Evolutionary conservation across 2,888 invertebrate species (phyloP), one percentile per base, ranked within the genome.

Genomic region (Smittia aterrima): DNA sequence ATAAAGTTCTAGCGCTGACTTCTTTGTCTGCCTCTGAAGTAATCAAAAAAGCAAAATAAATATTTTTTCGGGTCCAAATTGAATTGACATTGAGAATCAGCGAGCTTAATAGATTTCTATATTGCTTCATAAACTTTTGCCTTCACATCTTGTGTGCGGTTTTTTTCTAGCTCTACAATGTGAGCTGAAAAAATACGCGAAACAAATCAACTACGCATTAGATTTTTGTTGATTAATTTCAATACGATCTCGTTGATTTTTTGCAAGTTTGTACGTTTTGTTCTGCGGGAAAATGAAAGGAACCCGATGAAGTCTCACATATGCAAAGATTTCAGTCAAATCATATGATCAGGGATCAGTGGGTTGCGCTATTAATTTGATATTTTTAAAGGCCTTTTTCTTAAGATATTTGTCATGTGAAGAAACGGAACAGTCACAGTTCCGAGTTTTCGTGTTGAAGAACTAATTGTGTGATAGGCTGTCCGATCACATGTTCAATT

Each of bases 41-140:
- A 47, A 47, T 47, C 47, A 47, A 47, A 47, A 47, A n/a, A n/a
- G n/a, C n/a, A n/a, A n/a, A n/a, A n/a, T n/a, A n/a, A 4, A 64
- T 27, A 9, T 27, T 64, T 27, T 27, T 64, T 18, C n/a, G 25
- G 64, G n/a, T 64, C 9, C 40, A 62, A 72, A 72, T 72, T 62
- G 62, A 72, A 72, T 40, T 62, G 72, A 62, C 72, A 72, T 72
- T 72, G 72, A 72, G 62, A 72, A 62, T 72, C 38, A 72, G 72
- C 71, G 58, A 24, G 25, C 20, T 64, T 64, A 24, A 27, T 40
- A 71, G 40, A 62, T 62, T 62, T 38, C 38, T 72, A 22, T 25
- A 24, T 64, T 64, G 11, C 27, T 64, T 27, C 64, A 27, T 64
- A 27, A 64, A 16, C 11, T 27, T n/a, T 27, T 64, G 25, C n/a